Evolutionary conservation across 30 jellyfish, hydroid and myxozoan species (phyloP).

Genomic region (Chrysaora quinquecirrha): DNA sequence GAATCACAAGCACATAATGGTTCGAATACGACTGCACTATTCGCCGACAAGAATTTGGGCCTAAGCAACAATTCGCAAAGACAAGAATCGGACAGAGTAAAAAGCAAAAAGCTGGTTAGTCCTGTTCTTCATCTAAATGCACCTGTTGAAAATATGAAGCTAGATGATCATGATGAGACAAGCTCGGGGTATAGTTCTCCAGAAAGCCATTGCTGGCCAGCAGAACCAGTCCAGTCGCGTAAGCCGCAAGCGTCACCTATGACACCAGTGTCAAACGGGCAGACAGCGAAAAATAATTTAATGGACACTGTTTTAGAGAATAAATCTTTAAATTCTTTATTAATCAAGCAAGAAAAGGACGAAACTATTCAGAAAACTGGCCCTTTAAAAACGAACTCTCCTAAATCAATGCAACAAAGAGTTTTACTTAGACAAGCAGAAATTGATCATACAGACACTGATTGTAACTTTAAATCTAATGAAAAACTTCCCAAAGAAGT

Average conservation of each 20-base stretch:
- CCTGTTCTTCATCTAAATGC: neutral
- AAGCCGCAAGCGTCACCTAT: slow-evolving; percentile 22
- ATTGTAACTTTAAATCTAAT: no score
- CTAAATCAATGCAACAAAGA: neutral
- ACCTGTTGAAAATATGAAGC: neutral
- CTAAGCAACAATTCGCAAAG: slow-evolving; percentile 39
- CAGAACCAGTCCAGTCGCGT: neutral
- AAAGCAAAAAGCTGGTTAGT: neutral
- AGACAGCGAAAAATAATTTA: neutral
- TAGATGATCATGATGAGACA: slow-evolving; percentile 63
- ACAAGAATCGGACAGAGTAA: neutral
- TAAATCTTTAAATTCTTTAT: no score
- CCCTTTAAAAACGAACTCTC: neutral
- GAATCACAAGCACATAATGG: no score
- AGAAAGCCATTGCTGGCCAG: slow-evolving; percentile 61
- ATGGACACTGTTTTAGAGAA: no score
- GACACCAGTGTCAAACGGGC: neutral
- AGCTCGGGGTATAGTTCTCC: slow-evolving; percentile 80
- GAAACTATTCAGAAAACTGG: neutral
- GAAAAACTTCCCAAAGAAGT: no score
- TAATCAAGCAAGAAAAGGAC: neutral
- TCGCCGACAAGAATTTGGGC: slow-evolving; percentile 40
- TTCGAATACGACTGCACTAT: neutral
- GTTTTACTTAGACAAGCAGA: neutral
- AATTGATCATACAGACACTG: no score